Evolutionary conservation across 2,888 invertebrate genomes (phyloP).

Genomic region (Chalcis sispes): DNA sequence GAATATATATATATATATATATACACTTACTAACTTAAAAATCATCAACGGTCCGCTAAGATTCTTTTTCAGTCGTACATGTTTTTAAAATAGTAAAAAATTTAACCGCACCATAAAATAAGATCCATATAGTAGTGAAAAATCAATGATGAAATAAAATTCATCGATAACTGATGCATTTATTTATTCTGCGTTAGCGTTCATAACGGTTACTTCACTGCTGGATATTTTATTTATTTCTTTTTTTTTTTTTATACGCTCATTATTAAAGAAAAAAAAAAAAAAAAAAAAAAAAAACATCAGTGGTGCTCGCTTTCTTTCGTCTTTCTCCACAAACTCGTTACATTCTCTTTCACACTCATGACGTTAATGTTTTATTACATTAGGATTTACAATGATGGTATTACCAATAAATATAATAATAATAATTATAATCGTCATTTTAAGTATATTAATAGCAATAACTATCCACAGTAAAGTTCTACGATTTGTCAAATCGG

Average conservation of each 20-base stretch:
- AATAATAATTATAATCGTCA: constrained; percentile 41
- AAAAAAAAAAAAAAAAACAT: too few relatives aligned
- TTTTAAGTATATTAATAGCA: constrained; percentile 43
- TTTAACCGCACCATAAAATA: too few relatives aligned
- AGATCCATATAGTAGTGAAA: too few relatives aligned
- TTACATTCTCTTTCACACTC: not conserved
- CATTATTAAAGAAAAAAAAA: too few relatives aligned
- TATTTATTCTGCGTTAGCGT: constrained; percentile 1
- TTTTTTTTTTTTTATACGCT: constrained; percentile 10
- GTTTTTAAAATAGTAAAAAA: too few relatives aligned
- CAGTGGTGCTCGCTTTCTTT: not conserved
- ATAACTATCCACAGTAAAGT: constrained; percentile 55
- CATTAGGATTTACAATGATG: constrained; percentile 48
- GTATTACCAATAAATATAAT: constrained; percentile 24
- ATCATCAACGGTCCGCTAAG: too few relatives aligned
- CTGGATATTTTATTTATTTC: constrained; percentile 7
- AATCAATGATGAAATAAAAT: too few relatives aligned
- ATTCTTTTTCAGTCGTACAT: too few relatives aligned
- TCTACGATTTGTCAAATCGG: constrained; percentile 37
- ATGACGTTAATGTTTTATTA: constrained; percentile 41
- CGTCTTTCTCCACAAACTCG: constrained; percentile 5
- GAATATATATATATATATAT: too few relatives aligned
- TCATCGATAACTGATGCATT: not conserved
- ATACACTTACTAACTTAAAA: too few relatives aligned
- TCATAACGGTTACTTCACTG: constrained; percentile 15